phyloP scores from a whole-genome alignment of 2,888 invertebrate genomes.

The Drosophila parthenogenetica region DNA sequence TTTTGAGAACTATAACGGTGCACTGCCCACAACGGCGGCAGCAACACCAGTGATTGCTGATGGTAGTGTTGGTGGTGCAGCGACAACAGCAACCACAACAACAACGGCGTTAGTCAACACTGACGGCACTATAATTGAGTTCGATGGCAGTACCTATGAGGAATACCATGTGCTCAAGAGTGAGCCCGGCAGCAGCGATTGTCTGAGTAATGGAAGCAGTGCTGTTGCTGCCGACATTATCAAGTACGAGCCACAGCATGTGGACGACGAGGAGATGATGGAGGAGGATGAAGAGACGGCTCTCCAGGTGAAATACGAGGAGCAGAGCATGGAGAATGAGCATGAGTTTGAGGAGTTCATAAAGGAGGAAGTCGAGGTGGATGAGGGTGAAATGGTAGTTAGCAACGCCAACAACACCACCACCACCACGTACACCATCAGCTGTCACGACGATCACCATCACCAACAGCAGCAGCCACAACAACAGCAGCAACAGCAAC shows the following conservation, averaged over 20 bases:
- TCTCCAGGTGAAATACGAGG: constrained; percentile 71
- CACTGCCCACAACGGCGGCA: constrained; percentile 54
- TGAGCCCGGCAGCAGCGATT: constrained; percentile 71
- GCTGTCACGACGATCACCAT: constrained; percentile 22
- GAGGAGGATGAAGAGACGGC: constrained; percentile 68
- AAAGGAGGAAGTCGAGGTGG: constrained; percentile 67
- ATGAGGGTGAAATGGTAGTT: constrained; percentile 55
- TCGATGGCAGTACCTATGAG: constrained; percentile 79
- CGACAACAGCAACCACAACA: constrained; percentile 60
- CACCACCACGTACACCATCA: constrained; percentile 38
- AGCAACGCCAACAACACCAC: constrained; percentile 22
- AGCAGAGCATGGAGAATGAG: constrained; percentile 69
- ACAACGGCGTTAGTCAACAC: constrained; percentile 71
- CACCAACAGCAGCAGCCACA: constrained; percentile 35
- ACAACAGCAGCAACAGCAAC: constrained; percentile 32
- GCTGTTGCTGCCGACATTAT: constrained; percentile 67
- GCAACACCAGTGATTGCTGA: constrained; percentile 30
- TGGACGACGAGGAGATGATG: constrained; percentile 62
- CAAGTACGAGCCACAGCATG: constrained; percentile 72
- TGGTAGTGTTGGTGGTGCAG: constrained; percentile 8
- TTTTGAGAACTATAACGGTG: constrained; percentile 81
- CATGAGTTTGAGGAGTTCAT: constrained; percentile 73
- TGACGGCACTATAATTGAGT: constrained; percentile 76
- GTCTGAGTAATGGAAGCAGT: constrained; percentile 71
- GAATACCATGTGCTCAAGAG: constrained; percentile 78